These are phyloP conservation scores for Physocephala rufipes DNA, from an alignment of 2,888 invertebrate species.

Conservation along the genomic window DNA sequence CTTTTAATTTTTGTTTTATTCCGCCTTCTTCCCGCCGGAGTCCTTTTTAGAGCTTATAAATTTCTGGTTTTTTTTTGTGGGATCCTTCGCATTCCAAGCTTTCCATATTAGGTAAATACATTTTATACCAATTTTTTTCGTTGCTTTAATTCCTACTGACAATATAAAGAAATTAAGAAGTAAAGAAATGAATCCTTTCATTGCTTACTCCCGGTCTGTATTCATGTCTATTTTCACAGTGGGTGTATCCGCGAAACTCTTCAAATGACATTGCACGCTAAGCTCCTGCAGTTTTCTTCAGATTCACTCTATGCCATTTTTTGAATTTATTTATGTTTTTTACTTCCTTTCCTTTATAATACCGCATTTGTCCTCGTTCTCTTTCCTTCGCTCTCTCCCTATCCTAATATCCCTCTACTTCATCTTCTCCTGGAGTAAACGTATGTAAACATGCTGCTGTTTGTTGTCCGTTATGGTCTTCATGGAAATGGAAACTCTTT, in stretches of 20 bases:
- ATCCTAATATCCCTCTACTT: too few species aligned
- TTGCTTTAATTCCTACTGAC: slow-evolving; percentile 18
- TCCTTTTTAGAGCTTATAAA: background rate
- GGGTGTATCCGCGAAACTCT: too few species aligned
- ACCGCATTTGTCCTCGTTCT: background rate
- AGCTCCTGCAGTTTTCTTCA: background rate
- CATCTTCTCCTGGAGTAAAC: too few species aligned
- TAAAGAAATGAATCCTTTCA: slow-evolving; percentile 3
- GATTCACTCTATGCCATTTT: background rate
- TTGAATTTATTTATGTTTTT: background rate
- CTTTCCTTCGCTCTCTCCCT: background rate
- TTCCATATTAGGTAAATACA: slow-evolving; percentile 25
- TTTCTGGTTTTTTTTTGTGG: slow-evolving; percentile 13
- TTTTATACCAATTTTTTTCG: slow-evolving; percentile 36
- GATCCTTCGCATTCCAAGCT: too few species aligned
- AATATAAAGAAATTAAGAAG: slow-evolving; percentile 15
- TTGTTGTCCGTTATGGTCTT: too few species aligned
- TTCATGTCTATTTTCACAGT: background rate
- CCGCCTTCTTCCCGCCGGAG: background rate
- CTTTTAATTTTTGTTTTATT: slow-evolving; percentile 8
- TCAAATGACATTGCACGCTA: too few species aligned
- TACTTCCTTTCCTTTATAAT: background rate
- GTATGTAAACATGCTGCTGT: too few species aligned
- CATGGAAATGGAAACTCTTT: too few species aligned
- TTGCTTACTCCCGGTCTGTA: background rate